A percentile compares a stretch with the other conserved stretches of the same genome.
These are phyloP conservation scores for Patella depressa DNA, from an alignment of 2,888 invertebrate genomes.

Conservation along the genomic window DNA sequence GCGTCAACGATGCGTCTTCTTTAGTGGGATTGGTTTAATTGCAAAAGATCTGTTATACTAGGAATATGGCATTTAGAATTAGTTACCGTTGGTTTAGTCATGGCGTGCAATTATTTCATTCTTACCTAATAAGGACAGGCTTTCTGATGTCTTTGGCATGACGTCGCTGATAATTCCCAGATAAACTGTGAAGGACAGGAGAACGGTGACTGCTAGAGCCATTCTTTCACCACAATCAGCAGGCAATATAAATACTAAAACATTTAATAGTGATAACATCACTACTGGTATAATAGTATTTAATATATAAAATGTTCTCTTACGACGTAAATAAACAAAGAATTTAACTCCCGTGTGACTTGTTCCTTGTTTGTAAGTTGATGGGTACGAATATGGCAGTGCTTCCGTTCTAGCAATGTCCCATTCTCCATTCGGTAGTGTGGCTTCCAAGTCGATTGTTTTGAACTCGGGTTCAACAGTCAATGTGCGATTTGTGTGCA, in stretches of 20 bases:
- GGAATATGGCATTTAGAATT: no score
- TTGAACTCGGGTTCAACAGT: constrained; percentile 41
- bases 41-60: no score
- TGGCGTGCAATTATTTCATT: no score
- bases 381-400: constrained; percentile 39
- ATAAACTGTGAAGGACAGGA: constrained; percentile 54
- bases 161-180: constrained; percentile 53
- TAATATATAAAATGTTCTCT: constrained; percentile 51
- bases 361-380: constrained; percentile 45
- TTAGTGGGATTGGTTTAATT: no score
- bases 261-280: constrained; percentile 50
- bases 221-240: constrained; percentile 53
- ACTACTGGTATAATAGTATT: constrained; percentile 53
- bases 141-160: constrained; percentile 55
- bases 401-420: constrained; percentile 43
- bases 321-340: constrained; percentile 42
- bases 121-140: constrained; percentile 50
- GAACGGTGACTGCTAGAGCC: constrained; percentile 52
- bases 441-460: constrained; percentile 41
- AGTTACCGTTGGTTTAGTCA: no score
- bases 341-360: constrained; percentile 49
- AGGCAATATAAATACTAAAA: constrained; percentile 51
- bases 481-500: constrained; percentile 53
- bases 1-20: no score
- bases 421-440: constrained; percentile 54